Conservation (phyloP, 92 coral and sea anemone species). For the Desmophyllum pertusum region DNA sequence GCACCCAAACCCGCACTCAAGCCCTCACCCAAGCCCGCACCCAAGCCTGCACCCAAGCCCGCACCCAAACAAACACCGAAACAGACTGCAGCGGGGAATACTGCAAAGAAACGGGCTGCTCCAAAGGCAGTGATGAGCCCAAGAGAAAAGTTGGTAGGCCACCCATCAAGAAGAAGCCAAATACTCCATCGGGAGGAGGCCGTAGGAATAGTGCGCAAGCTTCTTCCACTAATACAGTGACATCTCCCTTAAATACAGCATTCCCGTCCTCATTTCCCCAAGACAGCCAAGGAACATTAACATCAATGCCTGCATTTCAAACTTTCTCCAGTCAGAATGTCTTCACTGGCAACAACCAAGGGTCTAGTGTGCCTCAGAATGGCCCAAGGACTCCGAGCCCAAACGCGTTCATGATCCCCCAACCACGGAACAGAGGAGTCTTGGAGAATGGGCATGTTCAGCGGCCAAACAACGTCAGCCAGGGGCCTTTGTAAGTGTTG, state of each 20-base stretch:
- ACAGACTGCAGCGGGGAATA: slow-evolving; percentile 18
- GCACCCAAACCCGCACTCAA: slow-evolving; percentile 28
- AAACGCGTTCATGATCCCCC: slow-evolving; percentile 69
- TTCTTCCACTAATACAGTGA: slow-evolving; percentile 25
- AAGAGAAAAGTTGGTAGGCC: slow-evolving; percentile 90
- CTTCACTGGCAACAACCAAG: slow-evolving; percentile 21
- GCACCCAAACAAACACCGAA: slow-evolving; percentile 33
- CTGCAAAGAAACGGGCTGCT: slow-evolving; percentile 74
- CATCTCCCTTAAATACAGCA: slow-evolving; percentile 41
- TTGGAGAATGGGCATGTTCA: slow-evolving; percentile 73
- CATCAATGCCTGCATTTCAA: slow-evolving; percentile 25
- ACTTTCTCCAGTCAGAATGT: slow-evolving; percentile 28
- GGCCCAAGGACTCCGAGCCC: slow-evolving; percentile 62
- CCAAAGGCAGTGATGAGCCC: slow-evolving; percentile 75
- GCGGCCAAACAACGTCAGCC: slow-evolving; percentile 51
- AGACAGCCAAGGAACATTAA: slow-evolving; percentile 14
- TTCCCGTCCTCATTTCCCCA: slow-evolving; percentile 33
- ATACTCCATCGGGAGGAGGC: background rate
- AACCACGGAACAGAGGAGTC: slow-evolving; percentile 67
- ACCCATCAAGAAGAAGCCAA: slow-evolving; percentile 56
- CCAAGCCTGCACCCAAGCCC: background rate
- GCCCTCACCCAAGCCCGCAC: too few species aligned
- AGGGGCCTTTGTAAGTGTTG: slow-evolving; percentile 74
- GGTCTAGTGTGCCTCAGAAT: slow-evolving; percentile 29
- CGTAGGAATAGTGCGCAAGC: slow-evolving; percentile 18